A percentile compares a stretch with the other conserved stretches of the same genome.
phyloP scores from a whole-genome alignment of 2,113 vertebrate genomes.

The Chauna torquata region DNA sequence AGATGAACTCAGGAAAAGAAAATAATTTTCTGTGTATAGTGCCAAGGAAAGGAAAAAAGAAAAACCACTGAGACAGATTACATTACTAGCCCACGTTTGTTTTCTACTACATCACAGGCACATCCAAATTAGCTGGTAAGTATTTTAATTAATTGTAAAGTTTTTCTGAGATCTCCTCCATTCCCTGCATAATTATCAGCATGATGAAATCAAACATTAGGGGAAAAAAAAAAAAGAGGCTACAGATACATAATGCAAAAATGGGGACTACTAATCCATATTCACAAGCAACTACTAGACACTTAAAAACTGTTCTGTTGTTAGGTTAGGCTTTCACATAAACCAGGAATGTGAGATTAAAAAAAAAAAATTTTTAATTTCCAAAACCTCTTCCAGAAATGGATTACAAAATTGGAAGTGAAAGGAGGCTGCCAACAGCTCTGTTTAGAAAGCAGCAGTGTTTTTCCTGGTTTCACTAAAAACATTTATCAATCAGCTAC shows the following conservation, averaged over 20 bases:
- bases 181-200: neutral
- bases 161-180: neutral
- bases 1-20: neutral
- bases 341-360: neutral
- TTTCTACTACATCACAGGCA: neutral
- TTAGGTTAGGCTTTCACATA: neutral
- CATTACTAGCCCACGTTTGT: neutral
- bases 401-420: neutral
- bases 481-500: neutral
- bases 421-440: neutral
- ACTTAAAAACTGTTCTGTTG: neutral
- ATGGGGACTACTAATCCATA: neutral
- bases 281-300: neutral
- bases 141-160: neutral
- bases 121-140: neutral
- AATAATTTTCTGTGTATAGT: neutral
- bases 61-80: neutral
- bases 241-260: neutral
- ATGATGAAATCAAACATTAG: neutral
- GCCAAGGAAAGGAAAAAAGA: neutral
- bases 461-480: neutral
- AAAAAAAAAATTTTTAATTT: no score
- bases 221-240: neutral
- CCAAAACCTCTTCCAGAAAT: neutral
- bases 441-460: neutral